Percentiles rank a stretch among this genome's conserved stretches.
Evolutionary conservation across 2,113 vertebrate genomes (phyloP).

Genomic region (Chaetura pelagica): DNA sequence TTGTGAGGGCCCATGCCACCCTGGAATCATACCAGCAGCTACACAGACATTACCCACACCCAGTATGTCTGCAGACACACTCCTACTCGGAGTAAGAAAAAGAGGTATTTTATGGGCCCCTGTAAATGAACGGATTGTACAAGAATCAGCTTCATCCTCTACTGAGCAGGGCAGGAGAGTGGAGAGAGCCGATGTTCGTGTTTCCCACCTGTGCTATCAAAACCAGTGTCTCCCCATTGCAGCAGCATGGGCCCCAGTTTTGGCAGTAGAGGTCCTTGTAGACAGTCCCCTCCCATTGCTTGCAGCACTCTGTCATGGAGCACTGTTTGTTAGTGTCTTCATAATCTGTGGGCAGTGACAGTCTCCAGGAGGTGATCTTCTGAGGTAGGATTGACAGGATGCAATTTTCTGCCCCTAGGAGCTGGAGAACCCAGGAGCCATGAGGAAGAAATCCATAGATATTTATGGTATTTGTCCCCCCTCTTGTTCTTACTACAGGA

Average conservation of each 20-base stretch:
- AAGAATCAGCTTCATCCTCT: not conserved
- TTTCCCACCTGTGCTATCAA: not conserved
- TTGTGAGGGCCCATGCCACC: not conserved
- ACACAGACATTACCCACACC: too few relatives aligned
- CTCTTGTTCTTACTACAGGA: not conserved
- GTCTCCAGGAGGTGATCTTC: not conserved
- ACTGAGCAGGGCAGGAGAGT: not conserved
- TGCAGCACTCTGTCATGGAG: not conserved
- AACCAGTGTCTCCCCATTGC: not conserved
- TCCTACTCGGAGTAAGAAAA: not conserved
- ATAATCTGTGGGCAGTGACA: not conserved
- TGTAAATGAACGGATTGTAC: not conserved
- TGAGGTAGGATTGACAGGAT: not conserved
- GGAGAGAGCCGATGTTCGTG: fast-evolving
- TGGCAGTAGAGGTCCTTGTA: not conserved
- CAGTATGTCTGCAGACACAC: not conserved
- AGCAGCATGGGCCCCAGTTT: not conserved
- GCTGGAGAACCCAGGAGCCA: not conserved
- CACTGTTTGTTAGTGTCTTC: not conserved
- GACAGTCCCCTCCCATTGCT: not conserved
- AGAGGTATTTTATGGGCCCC: not conserved
- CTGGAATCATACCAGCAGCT: fast-evolving
- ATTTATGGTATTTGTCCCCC: not conserved
- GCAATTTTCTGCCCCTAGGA: not conserved
- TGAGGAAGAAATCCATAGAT: not conserved